Evolutionary conservation across 2,797 vertebrate species (phyloP).

Genomic region (Gephyroberyx darwinii): DNA sequence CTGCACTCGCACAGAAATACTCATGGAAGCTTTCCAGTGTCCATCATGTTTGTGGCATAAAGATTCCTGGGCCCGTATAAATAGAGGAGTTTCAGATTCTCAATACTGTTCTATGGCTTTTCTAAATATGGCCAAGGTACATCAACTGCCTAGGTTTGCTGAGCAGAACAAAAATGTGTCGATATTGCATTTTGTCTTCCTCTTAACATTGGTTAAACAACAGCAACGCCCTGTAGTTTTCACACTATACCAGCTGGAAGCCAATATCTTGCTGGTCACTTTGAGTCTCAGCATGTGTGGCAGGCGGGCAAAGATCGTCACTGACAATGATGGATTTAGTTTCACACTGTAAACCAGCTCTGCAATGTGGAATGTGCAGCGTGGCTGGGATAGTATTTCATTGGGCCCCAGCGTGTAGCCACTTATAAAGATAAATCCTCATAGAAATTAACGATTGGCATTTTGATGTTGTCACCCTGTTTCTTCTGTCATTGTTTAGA

Average conservation of each 20-base stretch:
- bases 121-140: constrained; percentile 37
- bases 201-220: background rate
- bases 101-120: constrained; percentile 41
- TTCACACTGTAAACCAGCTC: background rate
- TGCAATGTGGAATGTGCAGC: background rate
- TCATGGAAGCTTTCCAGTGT: constrained; percentile 59
- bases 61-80: constrained; percentile 53
- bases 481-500: constrained; percentile 72
- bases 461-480: background rate
- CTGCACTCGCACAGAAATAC: constrained; percentile 64
- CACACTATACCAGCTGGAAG: background rate
- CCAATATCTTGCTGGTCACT: background rate
- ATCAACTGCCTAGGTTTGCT: constrained; percentile 16
- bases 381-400: background rate
- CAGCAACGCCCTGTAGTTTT: background rate
- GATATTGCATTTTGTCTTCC: background rate
- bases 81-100: constrained; percentile 50
- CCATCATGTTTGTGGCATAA: constrained; percentile 48
- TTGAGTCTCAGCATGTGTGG: background rate
- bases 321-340: background rate
- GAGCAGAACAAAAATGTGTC: constrained; percentile 14
- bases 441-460: background rate
- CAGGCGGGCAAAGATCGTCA: constrained; percentile 6
- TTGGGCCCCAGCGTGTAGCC: background rate
- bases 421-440: background rate